A percentile compares a stretch with the other conserved stretches of the same genome.
Evolutionary conservation across 1,140 invertebrate genomes (phyloP).

Genomic region (Drosophila orosa): DNA sequence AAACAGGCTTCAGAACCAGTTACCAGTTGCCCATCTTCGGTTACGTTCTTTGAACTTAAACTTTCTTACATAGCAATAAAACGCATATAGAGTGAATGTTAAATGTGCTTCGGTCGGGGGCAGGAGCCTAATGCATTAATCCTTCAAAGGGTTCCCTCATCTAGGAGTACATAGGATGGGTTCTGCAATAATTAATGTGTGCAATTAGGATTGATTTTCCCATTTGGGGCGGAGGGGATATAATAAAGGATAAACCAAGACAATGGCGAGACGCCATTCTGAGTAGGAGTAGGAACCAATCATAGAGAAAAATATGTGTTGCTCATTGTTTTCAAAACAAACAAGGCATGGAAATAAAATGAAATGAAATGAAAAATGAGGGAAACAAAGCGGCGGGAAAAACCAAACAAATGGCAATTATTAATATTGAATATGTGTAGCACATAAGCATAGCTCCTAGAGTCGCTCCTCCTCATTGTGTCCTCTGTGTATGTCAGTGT

Average conservation of each 20-base stretch:
- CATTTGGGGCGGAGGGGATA: not conserved
- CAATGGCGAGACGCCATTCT: constrained; percentile 32
- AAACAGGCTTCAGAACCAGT: constrained; percentile 41
- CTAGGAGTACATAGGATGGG: constrained; percentile 6
- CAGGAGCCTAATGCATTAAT: constrained; percentile 31
- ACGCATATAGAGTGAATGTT: constrained; percentile 40
- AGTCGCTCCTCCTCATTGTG: constrained; percentile 26
- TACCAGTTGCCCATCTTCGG: constrained; percentile 14
- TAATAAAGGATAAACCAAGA: constrained; percentile 29
- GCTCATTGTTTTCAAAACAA: constrained; percentile 80
- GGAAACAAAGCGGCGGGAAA: constrained; percentile 29
- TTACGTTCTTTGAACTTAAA: constrained; percentile 17
- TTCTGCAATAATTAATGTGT: constrained; percentile 52
- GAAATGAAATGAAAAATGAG: constrained; percentile 17
- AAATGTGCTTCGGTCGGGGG: constrained; percentile 30
- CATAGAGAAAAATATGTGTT: constrained; percentile 40
- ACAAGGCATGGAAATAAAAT: constrained; percentile 28
- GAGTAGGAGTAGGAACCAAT: constrained; percentile 23
- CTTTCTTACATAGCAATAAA: constrained; percentile 8
- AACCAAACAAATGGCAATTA: constrained; percentile 73
- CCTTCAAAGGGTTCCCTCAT: constrained; percentile 30
- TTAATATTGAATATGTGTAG: constrained; percentile 76
- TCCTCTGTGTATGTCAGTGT: constrained; percentile 46
- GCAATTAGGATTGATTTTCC: constrained; percentile 52
- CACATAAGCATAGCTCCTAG: constrained; percentile 56